Evolutionary conservation across 1,140 invertebrate species (phyloP), one percentile per base, ranked within the genome.

Genomic region (Drusus annulatus): DNA sequence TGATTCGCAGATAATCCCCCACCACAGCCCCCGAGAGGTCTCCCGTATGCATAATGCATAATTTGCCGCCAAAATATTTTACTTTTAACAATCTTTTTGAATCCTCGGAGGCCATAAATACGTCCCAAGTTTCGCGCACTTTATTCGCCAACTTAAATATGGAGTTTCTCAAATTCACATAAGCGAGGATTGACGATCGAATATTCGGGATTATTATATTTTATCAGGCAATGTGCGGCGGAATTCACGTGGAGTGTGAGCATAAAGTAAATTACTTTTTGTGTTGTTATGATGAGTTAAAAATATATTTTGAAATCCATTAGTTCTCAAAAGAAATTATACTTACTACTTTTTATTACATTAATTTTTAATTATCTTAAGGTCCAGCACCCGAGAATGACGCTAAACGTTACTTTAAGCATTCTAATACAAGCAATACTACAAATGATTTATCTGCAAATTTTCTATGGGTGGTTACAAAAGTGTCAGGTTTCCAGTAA

Each of bases 21-120:
- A 54, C 28, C 36, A 58, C 52, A n/a, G 28, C 23, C n/a, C 28
- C 16, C 63, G 25, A 56, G 31, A 25, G 23, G 23, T 21, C 52
- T 56, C 25, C 69, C 68, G 60, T 36, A 73, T 71, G 25, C 78
- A 71, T 79, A 79, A 79, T 79, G 68, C 51, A 71, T 71, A 52
- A 25, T 71, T 71, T 79, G 52, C 51, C 45, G 28, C 51, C 63
- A 71, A 71, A 79, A 79, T 71, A 76, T 76, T 76, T 76, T 21
- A 51, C 50, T 58, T 79, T 76, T 74, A 54, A 54, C 50, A 71
- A 51, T 52, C 17, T 31, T 45, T 17, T 71, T 10, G 17, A 51
- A 52, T 71, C 19, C 68, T 16, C 62, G 2, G 21, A n/a, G 62
- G 28, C 62, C 25, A 65, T 65, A 65, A 65, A 65, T 65, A 65